Conservation (phyloP, 2,113 vertebrate species). For the Poecile atricapillus region DNA sequence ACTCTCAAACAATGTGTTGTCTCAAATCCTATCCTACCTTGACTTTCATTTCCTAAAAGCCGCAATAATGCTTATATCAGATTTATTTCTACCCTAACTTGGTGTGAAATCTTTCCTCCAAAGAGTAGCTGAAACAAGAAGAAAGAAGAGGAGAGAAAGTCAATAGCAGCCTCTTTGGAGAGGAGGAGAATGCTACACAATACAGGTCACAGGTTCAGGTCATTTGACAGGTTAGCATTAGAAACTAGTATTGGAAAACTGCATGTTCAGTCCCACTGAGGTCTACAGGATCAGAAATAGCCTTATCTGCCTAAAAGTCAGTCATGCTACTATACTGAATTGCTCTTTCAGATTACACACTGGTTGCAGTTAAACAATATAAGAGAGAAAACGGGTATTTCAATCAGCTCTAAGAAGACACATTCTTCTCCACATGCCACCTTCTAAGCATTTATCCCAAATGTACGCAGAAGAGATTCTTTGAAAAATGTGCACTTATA, state of each 20-base stretch:
- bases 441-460: neutral
- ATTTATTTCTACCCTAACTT: slow-evolving; percentile 4
- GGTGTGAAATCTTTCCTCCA: neutral
- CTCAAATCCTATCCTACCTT: neutral
- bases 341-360: neutral
- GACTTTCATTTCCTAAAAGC: neutral
- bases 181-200: neutral
- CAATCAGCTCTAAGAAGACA: neutral
- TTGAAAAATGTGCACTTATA: neutral
- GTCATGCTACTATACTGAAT: neutral
- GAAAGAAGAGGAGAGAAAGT: neutral
- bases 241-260: neutral
- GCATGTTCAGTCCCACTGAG: neutral
- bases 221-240: neutral
- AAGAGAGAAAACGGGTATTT: neutral
- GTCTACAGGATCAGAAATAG: neutral
- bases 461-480: neutral
- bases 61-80: neutral
- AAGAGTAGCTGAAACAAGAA: neutral
- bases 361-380: neutral
- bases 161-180: neutral
- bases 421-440: neutral
- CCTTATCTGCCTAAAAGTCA: neutral
- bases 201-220: neutral
- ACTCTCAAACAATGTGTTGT: neutral